Conservation (phyloP, 1,140 invertebrate species). For the Brachionus calyciflorus region DNA sequence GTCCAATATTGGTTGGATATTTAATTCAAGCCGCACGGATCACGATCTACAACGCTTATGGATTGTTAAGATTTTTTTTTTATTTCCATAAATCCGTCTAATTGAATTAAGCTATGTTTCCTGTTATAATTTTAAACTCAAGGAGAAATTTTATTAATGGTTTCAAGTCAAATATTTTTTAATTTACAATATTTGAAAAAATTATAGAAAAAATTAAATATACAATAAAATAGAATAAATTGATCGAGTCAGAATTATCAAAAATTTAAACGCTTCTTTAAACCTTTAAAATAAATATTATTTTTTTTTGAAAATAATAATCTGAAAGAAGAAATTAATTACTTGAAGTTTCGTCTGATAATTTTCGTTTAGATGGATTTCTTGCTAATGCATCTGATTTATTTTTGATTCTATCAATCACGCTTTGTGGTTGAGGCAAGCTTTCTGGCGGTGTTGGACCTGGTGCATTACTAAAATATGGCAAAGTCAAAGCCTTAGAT, state of each 20-base stretch:
- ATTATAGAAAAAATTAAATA: neutral
- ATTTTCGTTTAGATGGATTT: constrained; percentile 36
- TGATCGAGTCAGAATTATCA: neutral
- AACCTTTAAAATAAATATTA: constrained; percentile 1
- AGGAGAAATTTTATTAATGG: too few species aligned
- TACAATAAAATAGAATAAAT: neutral
- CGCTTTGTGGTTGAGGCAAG: constrained; percentile 65
- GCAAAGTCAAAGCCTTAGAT: constrained; percentile 60
- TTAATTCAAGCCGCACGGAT: too few species aligned
- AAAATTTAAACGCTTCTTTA: constrained; percentile 44
- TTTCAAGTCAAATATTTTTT: neutral
- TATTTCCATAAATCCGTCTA: too few species aligned
- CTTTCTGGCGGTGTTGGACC: constrained; percentile 75
- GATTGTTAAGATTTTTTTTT: too few species aligned
- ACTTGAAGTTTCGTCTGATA: constrained; percentile 32
- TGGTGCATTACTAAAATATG: constrained; percentile 75
- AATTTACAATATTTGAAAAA: too few species aligned
- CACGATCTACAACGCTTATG: too few species aligned
- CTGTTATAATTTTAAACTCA: too few species aligned
- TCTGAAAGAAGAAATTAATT: neutral
- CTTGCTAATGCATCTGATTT: constrained; percentile 41
- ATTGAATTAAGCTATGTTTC: too few species aligned
- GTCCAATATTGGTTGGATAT: too few species aligned
- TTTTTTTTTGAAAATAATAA: neutral
- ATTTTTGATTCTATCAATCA: constrained; percentile 32